Evolutionary conservation across 64 coral and sea anemone species (phyloP).

Genomic region (Stylophora pistillata): DNA sequence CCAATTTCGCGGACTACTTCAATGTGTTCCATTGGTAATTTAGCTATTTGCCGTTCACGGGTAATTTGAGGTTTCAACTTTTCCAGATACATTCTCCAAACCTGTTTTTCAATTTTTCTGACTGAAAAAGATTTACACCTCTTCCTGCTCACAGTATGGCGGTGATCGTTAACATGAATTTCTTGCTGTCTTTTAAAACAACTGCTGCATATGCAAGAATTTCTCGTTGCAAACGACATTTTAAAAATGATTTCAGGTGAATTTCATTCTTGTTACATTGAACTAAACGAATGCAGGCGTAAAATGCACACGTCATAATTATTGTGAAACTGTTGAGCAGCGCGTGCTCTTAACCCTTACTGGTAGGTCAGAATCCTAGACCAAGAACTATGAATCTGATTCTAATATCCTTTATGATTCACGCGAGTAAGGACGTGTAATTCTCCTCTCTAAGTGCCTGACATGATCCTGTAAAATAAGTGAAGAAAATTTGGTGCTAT

Average conservation of each 20-base stretch:
- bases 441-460: too few species aligned
- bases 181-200: slow-evolving; percentile 9
- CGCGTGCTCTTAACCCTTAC: neutral
- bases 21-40: neutral
- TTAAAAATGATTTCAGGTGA: neutral
- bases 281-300: neutral
- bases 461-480: too few species aligned
- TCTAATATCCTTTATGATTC: too few species aligned
- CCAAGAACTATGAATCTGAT: too few species aligned
- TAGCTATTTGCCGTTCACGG: neutral
- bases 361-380: neutral
- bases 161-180: neutral
- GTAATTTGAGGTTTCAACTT: neutral
- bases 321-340: neutral
- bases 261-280: neutral
- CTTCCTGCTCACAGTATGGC: neutral
- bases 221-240: neutral
- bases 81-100: neutral
- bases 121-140: neutral
- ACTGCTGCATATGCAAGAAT: slow-evolving; percentile 17
- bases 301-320: slow-evolving; percentile 7
- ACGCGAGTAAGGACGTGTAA: too few species aligned
- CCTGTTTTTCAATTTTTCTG: neutral
- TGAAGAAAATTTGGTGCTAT: too few species aligned
- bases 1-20: neutral